Evolutionary conservation across 64 coral and sea anemone species (phyloP), one percentile per base, ranked within the genome.

Genomic region (Stichodactyla mertensii): DNA sequence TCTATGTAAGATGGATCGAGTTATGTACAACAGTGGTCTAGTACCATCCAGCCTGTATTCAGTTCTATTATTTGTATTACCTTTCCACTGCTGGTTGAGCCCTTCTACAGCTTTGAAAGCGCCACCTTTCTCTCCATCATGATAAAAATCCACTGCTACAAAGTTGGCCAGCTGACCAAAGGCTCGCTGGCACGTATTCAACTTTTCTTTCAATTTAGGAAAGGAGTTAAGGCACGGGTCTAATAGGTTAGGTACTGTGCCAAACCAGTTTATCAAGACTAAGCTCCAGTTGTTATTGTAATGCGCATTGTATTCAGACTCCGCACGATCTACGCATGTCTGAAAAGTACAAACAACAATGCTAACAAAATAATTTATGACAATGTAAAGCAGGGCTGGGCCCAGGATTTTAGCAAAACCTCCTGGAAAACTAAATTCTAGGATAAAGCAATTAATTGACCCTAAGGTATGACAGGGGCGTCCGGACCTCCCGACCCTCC

Each of bases 151-250:
- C 7, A 98, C 96, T 28, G 96, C 96, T 71, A 98, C 10, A 88
- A 98, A 98, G 64, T 98, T 98, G 31, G 96, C 90, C 90, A 90
- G 93, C 6, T 71, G 86, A 24, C 88, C 88, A 95, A 95, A 99
- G 55, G 92, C 91, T 22, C 83, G 78, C 26, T 88, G 80, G 87
- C 96, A 98, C 8, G 96, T 95, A 52, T 12, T 79, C 24, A 98
- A 28, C 53, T 98, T 98, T 19, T 70, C 57, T 55, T 64, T 92
- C 53, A 98, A 86, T 20, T 78, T 85, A 20, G 51, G 11, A 77
- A 90, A 94, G 22, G 93, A 89, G 89, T 98, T 98, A 19, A 98
- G 85, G 57, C 96, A 98, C 23, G 96, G 96, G 9, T 92, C 19
- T 55, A 98, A 61, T 13, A 88, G 87, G 60, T 98, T 85, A 1